phyloP scores from a whole-genome alignment of 2,888 invertebrate species.

The Drosophila dives region DNA sequence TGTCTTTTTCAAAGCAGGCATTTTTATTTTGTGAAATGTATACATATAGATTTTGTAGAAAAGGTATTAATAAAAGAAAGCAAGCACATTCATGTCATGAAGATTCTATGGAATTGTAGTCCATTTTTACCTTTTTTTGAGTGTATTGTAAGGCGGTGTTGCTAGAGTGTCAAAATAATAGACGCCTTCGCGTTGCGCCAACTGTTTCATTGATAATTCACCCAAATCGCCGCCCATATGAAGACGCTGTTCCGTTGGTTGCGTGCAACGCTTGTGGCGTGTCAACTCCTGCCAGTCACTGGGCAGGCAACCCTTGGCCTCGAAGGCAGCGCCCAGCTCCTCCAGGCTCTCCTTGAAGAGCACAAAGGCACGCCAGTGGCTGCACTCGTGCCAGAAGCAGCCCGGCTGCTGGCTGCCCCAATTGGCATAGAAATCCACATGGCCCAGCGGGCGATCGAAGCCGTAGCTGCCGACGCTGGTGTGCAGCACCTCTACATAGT shows the following conservation, averaged over 20 bases:
- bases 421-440: slow-evolving; percentile 87
- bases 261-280: slow-evolving; percentile 65
- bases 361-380: slow-evolving; percentile 81
- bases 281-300: slow-evolving; percentile 73
- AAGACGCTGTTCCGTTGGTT: slow-evolving; percentile 48
- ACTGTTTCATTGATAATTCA: slow-evolving; percentile 48
- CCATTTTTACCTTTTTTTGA: not conserved
- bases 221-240: slow-evolving; percentile 75
- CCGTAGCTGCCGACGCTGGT: slow-evolving; percentile 86
- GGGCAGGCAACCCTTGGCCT: slow-evolving; percentile 69
- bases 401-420: slow-evolving; percentile 88
- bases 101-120: not conserved
- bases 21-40: not conserved
- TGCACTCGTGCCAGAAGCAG: slow-evolving; percentile 85
- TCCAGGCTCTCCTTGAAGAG: slow-evolving; percentile 74
- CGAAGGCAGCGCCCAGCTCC: slow-evolving; percentile 37
- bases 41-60: not conserved
- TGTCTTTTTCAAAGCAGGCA: not conserved
- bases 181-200: slow-evolving; percentile 70
- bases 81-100: not conserved
- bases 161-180: slow-evolving; percentile 79
- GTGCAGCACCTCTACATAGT: slow-evolving; percentile 91
- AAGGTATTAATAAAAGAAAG: not conserved
- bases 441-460: slow-evolving; percentile 85
- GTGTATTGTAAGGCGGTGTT: slow-evolving; percentile 63